A percentile compares a stretch with the other conserved stretches of the same genome.
Evolutionary conservation across 2,113 vertebrate species (phyloP).

Genomic region (pig (Sus scrofa)): T2T-Sscrofa CM000820.6:43368001-43368500

Average conservation of each 20-base stretch:
- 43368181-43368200: background rate
- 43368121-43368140: background rate
- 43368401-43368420: background rate
- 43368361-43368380: background rate
- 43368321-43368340: background rate
- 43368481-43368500: background rate
- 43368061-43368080: background rate
- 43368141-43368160: background rate
- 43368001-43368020: background rate
- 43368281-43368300: no score
- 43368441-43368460: background rate
- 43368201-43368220: conserved; percentile 1
- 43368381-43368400: background rate
- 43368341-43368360: background rate
- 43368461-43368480: background rate
- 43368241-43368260: background rate
- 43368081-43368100: background rate
- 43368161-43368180: background rate
- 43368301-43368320: background rate
- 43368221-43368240: background rate
- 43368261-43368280: background rate
- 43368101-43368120: background rate
- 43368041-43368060: background rate
- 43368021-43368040: background rate
- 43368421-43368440: background rate